These are phyloP conservation scores for Etheostoma nigrum DNA, from an alignment of 2,797 vertebrate genomes.

Conservation along the genomic window DNA sequence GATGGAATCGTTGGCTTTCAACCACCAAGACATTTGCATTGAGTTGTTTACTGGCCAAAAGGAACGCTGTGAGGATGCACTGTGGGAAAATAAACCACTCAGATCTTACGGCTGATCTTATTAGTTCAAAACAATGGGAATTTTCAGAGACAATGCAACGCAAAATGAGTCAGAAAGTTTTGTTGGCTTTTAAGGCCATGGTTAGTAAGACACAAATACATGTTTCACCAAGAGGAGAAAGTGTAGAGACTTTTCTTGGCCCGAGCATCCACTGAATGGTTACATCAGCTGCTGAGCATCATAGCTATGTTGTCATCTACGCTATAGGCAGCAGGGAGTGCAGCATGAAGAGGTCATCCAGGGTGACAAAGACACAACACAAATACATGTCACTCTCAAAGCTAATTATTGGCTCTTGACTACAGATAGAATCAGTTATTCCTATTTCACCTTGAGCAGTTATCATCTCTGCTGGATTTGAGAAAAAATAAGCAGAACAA, in stretches of 20 bases:
- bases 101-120: slow-evolving; percentile 56
- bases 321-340: slow-evolving; percentile 10
- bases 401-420: background rate
- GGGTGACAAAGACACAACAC: slow-evolving; percentile 47
- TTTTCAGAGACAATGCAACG: slow-evolving; percentile 23
- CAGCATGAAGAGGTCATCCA: slow-evolving; percentile 49
- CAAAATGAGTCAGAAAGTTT: slow-evolving; percentile 12
- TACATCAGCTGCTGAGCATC: slow-evolving; percentile 60
- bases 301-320: slow-evolving; percentile 57
- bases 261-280: slow-evolving; percentile 12
- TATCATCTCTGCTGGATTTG: background rate
- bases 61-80: slow-evolving; percentile 55
- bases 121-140: slow-evolving; percentile 54
- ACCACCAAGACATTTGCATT: slow-evolving; percentile 74
- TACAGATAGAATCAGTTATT: background rate
- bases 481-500: slow-evolving; percentile 1
- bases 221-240: slow-evolving; percentile 31
- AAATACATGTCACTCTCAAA: slow-evolving; percentile 31
- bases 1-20: slow-evolving; percentile 79
- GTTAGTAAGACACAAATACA: slow-evolving; percentile 11
- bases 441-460: background rate
- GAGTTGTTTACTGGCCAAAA: slow-evolving; percentile 78
- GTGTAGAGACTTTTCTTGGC: slow-evolving; percentile 12
- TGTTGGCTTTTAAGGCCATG: background rate
- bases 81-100: slow-evolving; percentile 35